Evolutionary conservation across 2,113 vertebrate genomes (phyloP).

Genomic region (Phalacrocorax pelagicus): DNA sequence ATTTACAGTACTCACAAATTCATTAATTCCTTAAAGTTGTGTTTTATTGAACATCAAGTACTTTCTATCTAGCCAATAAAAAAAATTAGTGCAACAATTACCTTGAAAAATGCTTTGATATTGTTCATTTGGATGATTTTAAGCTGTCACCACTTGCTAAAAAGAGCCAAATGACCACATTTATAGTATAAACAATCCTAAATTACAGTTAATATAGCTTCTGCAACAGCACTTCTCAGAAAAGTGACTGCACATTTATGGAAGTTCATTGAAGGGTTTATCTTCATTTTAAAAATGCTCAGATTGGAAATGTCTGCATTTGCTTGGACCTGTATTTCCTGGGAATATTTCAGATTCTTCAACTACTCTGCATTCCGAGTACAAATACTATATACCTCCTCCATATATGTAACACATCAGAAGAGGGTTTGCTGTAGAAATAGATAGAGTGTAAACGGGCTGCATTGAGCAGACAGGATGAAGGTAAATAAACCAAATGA

Average conservation of each 20-base stretch:
- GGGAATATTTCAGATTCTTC: neutral
- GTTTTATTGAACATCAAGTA: neutral
- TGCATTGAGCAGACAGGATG: neutral
- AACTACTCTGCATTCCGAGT: neutral
- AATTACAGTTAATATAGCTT: neutral
- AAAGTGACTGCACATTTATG: neutral
- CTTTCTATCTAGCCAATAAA: neutral
- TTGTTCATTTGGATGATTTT: constrained; percentile 11
- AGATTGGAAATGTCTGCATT: neutral
- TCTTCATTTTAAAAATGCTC: neutral
- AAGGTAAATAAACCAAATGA: neutral
- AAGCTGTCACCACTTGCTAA: neutral
- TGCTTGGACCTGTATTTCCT: neutral
- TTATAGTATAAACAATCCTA: neutral
- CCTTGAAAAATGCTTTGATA: constrained; percentile 20
- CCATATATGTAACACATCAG: neutral
- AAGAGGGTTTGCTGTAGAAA: neutral
- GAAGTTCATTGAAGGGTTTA: neutral
- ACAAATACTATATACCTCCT: neutral
- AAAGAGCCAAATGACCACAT: constrained; percentile 33
- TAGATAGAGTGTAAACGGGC: neutral
- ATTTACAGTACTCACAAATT: neutral
- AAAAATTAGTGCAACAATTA: constrained; percentile 3
- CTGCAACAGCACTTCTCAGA: neutral
- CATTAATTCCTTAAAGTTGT: neutral